Conservation (phyloP, 1,140 invertebrate species). For the Hylaeus anthracinus region DNA sequence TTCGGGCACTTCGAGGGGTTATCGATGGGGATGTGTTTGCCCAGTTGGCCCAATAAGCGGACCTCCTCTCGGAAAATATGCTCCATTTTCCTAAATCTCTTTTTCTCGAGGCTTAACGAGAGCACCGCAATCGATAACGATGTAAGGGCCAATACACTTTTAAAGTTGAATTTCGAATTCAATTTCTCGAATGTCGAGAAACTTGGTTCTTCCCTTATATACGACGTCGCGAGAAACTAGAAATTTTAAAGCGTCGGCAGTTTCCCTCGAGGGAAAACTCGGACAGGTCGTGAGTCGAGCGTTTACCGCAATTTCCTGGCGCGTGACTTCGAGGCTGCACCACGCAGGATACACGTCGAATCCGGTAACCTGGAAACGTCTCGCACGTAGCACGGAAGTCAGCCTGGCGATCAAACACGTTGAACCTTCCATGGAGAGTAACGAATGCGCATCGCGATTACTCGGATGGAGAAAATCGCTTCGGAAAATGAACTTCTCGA, state of each 20-base stretch:
- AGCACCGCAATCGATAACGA: neutral
- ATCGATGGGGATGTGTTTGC: slow-evolving; percentile 75
- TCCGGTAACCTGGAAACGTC: slow-evolving; percentile 39
- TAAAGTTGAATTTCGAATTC: no score
- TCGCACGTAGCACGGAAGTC: slow-evolving; percentile 2
- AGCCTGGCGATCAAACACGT: neutral
- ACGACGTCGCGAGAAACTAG: no score
- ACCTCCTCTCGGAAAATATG: slow-evolving; percentile 33
- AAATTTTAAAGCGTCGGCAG: neutral
- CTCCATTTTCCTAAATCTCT: slow-evolving; percentile 50
- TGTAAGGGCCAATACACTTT: no score
- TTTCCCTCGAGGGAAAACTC: neutral
- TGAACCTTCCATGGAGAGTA: neutral
- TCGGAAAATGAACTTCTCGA: no score
- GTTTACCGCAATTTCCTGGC: slow-evolving; percentile 39
- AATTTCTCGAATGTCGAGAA: slow-evolving; percentile 5
- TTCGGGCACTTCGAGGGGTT: slow-evolving; percentile 63
- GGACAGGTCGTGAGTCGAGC: neutral
- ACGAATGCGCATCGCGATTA: neutral
- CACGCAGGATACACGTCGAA: slow-evolving; percentile 14
- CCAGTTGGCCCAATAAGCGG: slow-evolving; percentile 74
- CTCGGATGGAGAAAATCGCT: neutral
- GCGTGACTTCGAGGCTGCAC: neutral
- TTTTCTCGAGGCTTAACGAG: no score
- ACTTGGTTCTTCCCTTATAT: no score